phyloP scores from a whole-genome alignment of 2,888 invertebrate species.

The Copidosoma aretas region DNA sequence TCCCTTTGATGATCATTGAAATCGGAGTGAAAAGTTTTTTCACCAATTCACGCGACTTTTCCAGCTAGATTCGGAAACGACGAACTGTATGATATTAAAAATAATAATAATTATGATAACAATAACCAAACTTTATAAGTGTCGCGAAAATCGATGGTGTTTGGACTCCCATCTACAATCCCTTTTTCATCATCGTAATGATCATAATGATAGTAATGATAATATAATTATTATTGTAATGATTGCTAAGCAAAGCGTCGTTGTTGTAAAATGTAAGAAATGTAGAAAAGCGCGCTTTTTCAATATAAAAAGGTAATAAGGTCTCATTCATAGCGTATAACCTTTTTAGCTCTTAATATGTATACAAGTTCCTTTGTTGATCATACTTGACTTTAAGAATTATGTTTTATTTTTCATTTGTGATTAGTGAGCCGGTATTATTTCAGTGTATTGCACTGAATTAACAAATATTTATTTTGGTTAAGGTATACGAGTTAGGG shows the following conservation, averaged over 20 bases:
- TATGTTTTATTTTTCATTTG: too few species aligned
- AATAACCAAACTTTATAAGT: conserved; percentile 36
- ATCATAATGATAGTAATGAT: background rate
- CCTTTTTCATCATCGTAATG: conserved; percentile 10
- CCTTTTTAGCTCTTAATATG: background rate
- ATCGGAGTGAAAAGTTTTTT: conserved; percentile 7
- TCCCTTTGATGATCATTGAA: conserved; percentile 12
- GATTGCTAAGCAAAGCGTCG: conserved; percentile 4
- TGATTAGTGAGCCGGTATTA: too few species aligned
- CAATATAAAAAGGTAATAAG: background rate
- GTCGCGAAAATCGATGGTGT: conserved; percentile 30
- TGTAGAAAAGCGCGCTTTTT: conserved; percentile 14
- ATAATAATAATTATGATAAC: too few species aligned
- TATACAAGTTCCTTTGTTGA: too few species aligned
- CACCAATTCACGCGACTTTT: too few species aligned
- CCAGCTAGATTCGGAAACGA: too few species aligned
- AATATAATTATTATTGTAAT: too few species aligned
- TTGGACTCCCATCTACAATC: conserved; percentile 12
- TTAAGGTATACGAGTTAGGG: too few species aligned
- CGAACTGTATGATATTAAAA: conserved; percentile 30
- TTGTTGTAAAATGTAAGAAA: background rate
- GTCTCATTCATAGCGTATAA: background rate
- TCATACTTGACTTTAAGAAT: too few species aligned
- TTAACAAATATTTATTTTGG: too few species aligned
- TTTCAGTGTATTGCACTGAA: too few species aligned